Evolutionary conservation across 2,888 invertebrate genomes (phyloP).

Genomic region (Hypena proboscidalis): DNA sequence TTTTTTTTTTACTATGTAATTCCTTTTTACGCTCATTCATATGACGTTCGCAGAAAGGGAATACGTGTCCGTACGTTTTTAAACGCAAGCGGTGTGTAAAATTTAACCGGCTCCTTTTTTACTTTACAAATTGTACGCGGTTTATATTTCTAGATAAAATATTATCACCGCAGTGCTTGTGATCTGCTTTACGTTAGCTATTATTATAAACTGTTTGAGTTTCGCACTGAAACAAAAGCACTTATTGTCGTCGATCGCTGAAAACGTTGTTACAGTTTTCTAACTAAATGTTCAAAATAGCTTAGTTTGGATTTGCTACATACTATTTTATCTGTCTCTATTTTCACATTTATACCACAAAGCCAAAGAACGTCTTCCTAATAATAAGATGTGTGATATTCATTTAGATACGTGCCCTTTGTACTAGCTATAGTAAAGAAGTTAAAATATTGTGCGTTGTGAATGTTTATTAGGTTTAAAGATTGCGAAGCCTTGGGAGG

Average conservation of each 20-base stretch:
- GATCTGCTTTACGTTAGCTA: conserved; percentile 20
- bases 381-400: conserved; percentile 38
- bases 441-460: no score
- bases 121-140: conserved; percentile 40
- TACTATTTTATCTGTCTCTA: conserved; percentile 39
- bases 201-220: conserved; percentile 22
- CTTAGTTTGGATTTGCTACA: conserved; percentile 11
- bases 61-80: conserved; percentile 44
- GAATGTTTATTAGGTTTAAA: conserved; percentile 62
- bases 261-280: conserved; percentile 14
- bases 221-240: conserved; percentile 8
- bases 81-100: conserved; percentile 51
- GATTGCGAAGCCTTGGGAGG: conserved; percentile 51
- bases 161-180: conserved; percentile 22
- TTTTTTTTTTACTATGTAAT: no score
- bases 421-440: conserved; percentile 44
- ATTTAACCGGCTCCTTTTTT: conserved; percentile 59
- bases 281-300: background rate
- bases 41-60: conserved; percentile 58
- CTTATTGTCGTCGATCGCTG: conserved; percentile 24
- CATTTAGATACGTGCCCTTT: conserved; percentile 37
- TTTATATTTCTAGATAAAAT: conserved; percentile 30
- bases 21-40: conserved; percentile 61
- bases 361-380: no score
- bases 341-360: no score